Evolutionary conservation across 2,797 vertebrate species (phyloP), one percentile per base, ranked within the genome.

Genomic region (Gambelia wislizenii): DNA sequence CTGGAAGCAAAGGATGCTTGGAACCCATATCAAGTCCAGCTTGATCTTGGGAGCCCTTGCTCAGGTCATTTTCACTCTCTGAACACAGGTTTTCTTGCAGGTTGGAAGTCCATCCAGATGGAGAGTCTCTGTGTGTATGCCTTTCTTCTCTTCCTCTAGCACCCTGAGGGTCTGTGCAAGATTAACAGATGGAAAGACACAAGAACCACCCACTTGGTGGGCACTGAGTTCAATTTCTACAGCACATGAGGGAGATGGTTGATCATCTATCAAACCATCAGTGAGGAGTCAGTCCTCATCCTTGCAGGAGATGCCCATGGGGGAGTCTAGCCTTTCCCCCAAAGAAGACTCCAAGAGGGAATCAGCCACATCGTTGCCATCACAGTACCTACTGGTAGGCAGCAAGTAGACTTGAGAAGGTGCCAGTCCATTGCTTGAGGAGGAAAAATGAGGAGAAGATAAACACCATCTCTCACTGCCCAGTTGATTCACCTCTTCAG

Each of bases 231-330:
- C 16, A 0, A 42, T 61, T 6, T 1, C 47, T 3, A 77, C 76
- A 80, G 91, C 92, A 36, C 6, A 54, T 27, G 61, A 59, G 0
- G 27, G 4, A 0, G 79, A n/a, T n/a, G n/a, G n/a, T n/a, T n/a
- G n/a, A n/a, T n/a, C n/a, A n/a, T 47, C 61, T 89, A 42, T 79
- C n/a, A 25, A 39, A 81, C 94, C 89, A 61, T 96, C 96, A 77
- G 95, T 96, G 79, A n/a, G n/a, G n/a, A n/a, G n/a, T n/a, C n/a
- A n/a, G n/a, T n/a, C n/a, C n/a, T n/a, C n/a, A 91, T 96, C 95
- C 61, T 97, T 96, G 90, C 94, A 93, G 0, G 97, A 96, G 86
- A 95, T 94, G 92, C 47, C 91, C 9, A 95, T 95, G 61, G 95
- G 91, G 78, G 95, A 97, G 78, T 93, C 95, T 84, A 92, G 94